phyloP scores from a whole-genome alignment of 2,888 invertebrate species.

The Diarsia mendica region DNA sequence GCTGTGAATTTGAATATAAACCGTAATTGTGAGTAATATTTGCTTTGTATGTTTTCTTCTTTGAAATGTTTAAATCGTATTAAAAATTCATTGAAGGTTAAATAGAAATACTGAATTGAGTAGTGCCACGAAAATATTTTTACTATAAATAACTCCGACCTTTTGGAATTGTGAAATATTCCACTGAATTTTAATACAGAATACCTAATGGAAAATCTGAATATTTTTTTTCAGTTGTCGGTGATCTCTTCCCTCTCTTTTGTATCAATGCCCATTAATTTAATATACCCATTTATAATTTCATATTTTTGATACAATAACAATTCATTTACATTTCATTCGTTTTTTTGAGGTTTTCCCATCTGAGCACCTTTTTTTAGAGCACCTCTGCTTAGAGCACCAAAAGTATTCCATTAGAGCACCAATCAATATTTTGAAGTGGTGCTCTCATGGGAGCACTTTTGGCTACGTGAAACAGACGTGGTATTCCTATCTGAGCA shows the following conservation, averaged over 20 bases:
- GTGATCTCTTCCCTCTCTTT: not conserved
- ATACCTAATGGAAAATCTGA: not conserved
- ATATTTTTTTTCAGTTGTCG: not conserved
- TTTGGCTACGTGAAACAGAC: too few species aligned
- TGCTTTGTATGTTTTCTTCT: not conserved
- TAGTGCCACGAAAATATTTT: constrained; percentile 1
- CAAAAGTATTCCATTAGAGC: too few species aligned
- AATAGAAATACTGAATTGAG: not conserved
- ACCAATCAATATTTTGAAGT: too few species aligned
- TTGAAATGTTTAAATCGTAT: not conserved
- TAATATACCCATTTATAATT: not conserved
- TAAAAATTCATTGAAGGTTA: not conserved
- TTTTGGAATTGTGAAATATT: not conserved
- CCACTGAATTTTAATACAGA: not conserved
- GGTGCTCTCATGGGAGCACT: too few species aligned
- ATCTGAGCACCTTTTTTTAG: too few species aligned
- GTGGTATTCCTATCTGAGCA: too few species aligned
- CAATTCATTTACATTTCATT: too few species aligned
- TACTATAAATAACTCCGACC: not conserved
- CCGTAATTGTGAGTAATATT: too few species aligned
- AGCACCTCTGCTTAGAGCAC: too few species aligned
- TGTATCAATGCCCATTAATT: not conserved
- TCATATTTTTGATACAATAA: not conserved
- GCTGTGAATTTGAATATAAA: not conserved
- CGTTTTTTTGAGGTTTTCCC: too few species aligned